Base-by-base conservation (phyloP, 2,113 vertebrate species). In the Oxygymnocypris stewartii region DNA sequence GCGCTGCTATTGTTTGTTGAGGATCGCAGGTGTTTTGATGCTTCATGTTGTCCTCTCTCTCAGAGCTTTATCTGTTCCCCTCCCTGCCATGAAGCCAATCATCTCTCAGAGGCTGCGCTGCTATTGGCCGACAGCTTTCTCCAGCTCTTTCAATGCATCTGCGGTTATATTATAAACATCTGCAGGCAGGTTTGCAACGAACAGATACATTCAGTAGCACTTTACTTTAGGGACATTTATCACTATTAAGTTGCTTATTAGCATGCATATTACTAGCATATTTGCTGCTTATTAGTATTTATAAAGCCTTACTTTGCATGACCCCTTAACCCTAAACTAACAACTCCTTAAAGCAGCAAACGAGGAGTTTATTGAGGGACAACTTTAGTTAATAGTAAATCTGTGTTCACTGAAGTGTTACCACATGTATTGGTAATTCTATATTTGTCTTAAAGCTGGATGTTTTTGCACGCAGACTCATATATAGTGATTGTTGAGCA, bases 71-170 rank as follows among this genome's bases (percentile, higher is more conserved):
- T 35, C 44, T 11, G 74, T 31, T 28, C 4, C n/a, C 47, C 76
- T 23, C 76, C 76, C 76, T 54, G 76, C 65, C 11, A 20, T 9
- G 20, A 18, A 57, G 51, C 84, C 86, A 81, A 82, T 91, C 83
- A 82, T 51, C 59, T 82, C 67, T 47, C 23, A 2, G 11, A 28
- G 49, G 47, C 25, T 12, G 79, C 40, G 57, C 63, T 28, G 1
- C 63, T 6, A 93, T 91, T 92, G 90, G 91, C 88, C 85, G 76
- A 86, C 71, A 85, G 75, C 20, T 37, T 31, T 77, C 9, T 87
- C 28, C 13, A 8, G 7, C 25, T 28, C 47, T 7, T 54, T 31
- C n/a, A 11, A 20, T 35, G 75, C 3, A 35, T 78, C 49, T 54
- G 28, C 76, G 10, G 25, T 67, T 42, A 67, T 16, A 67, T 67